Conservation (phyloP, 2,888 invertebrate genomes). For the Suillia variegata region DNA sequence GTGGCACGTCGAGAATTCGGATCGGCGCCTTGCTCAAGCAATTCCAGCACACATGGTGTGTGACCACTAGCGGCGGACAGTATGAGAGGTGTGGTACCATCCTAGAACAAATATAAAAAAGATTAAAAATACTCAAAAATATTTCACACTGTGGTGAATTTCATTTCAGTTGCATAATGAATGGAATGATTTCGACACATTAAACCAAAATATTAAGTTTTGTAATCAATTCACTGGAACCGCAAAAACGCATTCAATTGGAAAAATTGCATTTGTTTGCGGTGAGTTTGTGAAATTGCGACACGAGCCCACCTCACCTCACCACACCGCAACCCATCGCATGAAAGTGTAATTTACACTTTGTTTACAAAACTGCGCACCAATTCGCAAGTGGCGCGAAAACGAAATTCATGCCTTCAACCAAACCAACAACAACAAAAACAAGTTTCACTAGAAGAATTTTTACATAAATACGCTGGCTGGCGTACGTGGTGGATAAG, state of each 20-base stretch:
- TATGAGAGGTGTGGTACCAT: conserved; percentile 92
- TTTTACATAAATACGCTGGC: neutral
- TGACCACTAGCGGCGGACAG: conserved; percentile 91
- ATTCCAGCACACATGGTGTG: conserved; percentile 80
- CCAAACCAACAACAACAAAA: neutral
- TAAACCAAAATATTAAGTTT: too few relatives aligned
- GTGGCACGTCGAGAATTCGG: conserved; percentile 85
- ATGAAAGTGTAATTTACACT: conserved; percentile 30
- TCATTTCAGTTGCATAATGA: too few relatives aligned
- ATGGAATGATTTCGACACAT: too few relatives aligned
- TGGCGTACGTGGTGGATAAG: neutral
- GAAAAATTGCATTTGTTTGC: conserved; percentile 9
- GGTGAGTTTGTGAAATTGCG: neutral
- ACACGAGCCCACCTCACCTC: neutral
- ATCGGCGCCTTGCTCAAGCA: conserved; percentile 90
- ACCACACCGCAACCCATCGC: too few relatives aligned
- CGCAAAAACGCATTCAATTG: conserved; percentile 19
- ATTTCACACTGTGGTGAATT: neutral
- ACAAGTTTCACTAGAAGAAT: conserved; percentile 13
- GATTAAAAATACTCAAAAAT: neutral
- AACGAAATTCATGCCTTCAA: too few relatives aligned
- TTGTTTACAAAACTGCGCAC: conserved; percentile 37
- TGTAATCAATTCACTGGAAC: conserved; percentile 8
- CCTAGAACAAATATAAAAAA: conserved; percentile 64
- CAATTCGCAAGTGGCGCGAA: conserved; percentile 39